Conservation (phyloP, 2,888 invertebrate genomes). For the Zonitis immaculata region DNA sequence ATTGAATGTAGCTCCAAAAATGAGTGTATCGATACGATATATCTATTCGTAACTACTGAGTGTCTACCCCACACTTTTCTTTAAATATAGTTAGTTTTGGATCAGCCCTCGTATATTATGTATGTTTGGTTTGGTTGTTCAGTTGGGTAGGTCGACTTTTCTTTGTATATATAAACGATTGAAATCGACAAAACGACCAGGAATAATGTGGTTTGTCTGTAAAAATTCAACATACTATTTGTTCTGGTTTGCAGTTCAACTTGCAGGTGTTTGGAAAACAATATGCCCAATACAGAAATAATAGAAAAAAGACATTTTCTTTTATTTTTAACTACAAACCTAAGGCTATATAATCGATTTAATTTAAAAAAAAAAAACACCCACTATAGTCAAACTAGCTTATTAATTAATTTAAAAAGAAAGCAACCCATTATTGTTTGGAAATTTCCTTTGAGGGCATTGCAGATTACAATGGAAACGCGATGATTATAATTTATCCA, state of each 20-base stretch:
- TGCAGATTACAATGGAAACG: constrained; percentile 4
- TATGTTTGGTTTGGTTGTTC: no score
- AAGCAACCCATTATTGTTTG: background rate
- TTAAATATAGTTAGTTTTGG: no score
- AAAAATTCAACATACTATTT: constrained; percentile 2
- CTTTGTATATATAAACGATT: constrained; percentile 1
- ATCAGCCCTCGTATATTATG: no score
- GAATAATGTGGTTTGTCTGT: constrained; percentile 6
- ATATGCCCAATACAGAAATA: background rate
- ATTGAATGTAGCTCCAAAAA: no score
- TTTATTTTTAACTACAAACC: background rate
- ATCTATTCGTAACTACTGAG: no score
- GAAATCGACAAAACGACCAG: constrained; percentile 4
- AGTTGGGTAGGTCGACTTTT: background rate
- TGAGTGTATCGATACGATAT: no score
- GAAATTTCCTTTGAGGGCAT: constrained; percentile 2
- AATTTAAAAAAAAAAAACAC: no score
- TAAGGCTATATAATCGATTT: background rate
- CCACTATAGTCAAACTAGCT: background rate
- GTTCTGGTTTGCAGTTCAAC: constrained; percentile 1
- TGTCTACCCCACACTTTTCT: no score
- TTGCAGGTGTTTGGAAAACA: constrained; percentile 2
- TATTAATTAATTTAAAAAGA: background rate
- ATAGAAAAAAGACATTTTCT: background rate
- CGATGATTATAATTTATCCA: constrained; percentile 3